Evolutionary conservation across 2,797 vertebrate genomes (phyloP).

Genomic region (Salarias fasciatus): DNA sequence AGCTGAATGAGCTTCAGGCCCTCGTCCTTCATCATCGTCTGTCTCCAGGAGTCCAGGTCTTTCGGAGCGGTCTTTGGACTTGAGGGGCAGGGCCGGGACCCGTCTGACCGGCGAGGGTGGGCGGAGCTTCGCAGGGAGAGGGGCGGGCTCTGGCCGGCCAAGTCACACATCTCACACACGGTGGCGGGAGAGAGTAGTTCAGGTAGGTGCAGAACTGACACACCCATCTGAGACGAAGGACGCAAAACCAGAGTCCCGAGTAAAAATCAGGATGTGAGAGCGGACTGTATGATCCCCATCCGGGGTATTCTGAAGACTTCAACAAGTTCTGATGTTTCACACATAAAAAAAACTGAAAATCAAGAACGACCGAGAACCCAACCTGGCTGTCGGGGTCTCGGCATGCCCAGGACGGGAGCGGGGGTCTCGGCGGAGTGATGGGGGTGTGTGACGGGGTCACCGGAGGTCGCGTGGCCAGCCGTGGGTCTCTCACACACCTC

Average conservation of each 20-base stretch:
- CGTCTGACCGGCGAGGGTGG: slow-evolving; percentile 76
- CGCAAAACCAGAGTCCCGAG: no score
- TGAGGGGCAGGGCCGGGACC: slow-evolving; percentile 61
- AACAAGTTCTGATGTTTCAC: no score
- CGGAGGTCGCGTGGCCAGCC: slow-evolving; percentile 85
- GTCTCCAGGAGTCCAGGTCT: slow-evolving; percentile 82
- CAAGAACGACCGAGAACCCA: no score
- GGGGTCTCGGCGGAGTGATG: slow-evolving; percentile 72
- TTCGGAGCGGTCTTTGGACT: slow-evolving; percentile 64
- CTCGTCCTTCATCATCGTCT: slow-evolving; percentile 86
- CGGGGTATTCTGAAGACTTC: no score
- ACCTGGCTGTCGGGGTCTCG: slow-evolving; percentile 81
- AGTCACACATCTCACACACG: slow-evolving; percentile 88
- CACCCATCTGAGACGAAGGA: slow-evolving; percentile 78
- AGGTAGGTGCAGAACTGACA: slow-evolving; percentile 90
- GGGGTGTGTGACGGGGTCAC: slow-evolving; percentile 77
- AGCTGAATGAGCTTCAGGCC: slow-evolving; percentile 87
- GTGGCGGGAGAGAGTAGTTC: slow-evolving; percentile 82
- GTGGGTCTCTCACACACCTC: slow-evolving; percentile 91
- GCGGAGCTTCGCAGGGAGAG: slow-evolving; percentile 69
- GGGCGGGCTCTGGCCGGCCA: slow-evolving; percentile 76
- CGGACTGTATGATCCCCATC: no score
- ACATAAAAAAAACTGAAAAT: no score
- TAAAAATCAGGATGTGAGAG: no score
- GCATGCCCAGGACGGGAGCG: slow-evolving; percentile 72